A percentile compares a stretch with the other conserved stretches of the same genome.
Conservation (phyloP, 2,797 vertebrate species). For the Halcyon chelicuti region DNA sequence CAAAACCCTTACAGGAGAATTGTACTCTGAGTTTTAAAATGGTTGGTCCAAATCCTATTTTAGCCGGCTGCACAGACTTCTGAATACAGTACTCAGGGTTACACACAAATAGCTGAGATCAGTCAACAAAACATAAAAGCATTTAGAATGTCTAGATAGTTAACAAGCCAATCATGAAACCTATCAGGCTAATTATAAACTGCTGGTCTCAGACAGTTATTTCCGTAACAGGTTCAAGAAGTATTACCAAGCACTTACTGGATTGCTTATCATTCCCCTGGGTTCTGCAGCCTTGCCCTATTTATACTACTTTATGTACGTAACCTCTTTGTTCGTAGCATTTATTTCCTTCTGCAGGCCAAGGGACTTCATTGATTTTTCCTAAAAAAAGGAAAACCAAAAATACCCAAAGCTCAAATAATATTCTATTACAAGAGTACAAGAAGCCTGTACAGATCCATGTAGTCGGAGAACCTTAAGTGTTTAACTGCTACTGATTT, state of each 20-base stretch:
- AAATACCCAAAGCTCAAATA: background rate
- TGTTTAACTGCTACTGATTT: background rate
- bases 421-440: background rate
- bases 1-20: background rate
- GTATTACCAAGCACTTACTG: background rate
- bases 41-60: background rate
- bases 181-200: background rate
- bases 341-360: background rate
- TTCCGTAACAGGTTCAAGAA: background rate
- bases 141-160: background rate
- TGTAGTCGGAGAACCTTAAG: background rate
- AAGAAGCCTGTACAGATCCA: background rate
- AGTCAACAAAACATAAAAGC: background rate
- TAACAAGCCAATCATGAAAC: background rate
- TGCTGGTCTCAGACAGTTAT: background rate
- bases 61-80: background rate
- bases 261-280: background rate
- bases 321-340: background rate
- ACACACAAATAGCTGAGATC: background rate
- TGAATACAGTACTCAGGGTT: background rate
- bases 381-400: background rate
- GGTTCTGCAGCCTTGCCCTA: background rate
- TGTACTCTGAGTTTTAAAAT: background rate
- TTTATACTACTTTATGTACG: background rate
- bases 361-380: background rate